These are phyloP conservation scores for Galaxea fascicularis DNA, from an alignment of 92 coral and sea anemone species.

Conservation along the genomic window DNA sequence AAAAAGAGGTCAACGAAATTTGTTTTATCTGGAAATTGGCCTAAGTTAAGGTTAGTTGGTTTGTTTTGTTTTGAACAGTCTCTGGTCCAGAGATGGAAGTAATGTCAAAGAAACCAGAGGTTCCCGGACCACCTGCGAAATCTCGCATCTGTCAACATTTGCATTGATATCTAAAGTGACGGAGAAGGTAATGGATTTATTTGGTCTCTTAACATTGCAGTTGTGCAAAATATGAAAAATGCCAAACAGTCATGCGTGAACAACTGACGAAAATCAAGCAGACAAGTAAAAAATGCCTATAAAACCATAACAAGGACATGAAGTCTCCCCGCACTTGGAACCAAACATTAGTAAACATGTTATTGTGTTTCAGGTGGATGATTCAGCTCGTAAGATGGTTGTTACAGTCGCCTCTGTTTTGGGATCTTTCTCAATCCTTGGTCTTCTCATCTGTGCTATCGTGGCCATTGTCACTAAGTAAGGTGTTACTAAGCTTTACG, in stretches of 20 bases:
- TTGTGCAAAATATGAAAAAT: too few species aligned
- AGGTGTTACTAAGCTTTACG: neutral
- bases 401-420: conserved; percentile 83
- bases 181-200: conserved; percentile 48
- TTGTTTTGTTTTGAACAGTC: neutral
- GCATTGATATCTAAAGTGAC: conserved; percentile 75
- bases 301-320: neutral
- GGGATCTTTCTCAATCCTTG: conserved; percentile 75
- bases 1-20: neutral
- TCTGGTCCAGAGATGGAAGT: conserved; percentile 77
- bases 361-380: conserved; percentile 63
- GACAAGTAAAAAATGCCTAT: too few species aligned
- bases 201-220: too few species aligned
- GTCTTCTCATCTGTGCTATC: conserved; percentile 68
- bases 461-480: conserved; percentile 78
- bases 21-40: neutral
- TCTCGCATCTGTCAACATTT: conserved; percentile 69
- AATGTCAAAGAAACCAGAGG: conserved; percentile 57
- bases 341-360: neutral
- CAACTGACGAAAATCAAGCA: neutral
- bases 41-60: too few species aligned
- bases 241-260: neutral
- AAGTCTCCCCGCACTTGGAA: neutral
- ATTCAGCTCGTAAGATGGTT: conserved; percentile 73
- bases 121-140: conserved; percentile 71